These are phyloP conservation scores for Zoanthus sansibaricus DNA, from an alignment of 92 coral and sea anemone species.

Conservation along the genomic window DNA sequence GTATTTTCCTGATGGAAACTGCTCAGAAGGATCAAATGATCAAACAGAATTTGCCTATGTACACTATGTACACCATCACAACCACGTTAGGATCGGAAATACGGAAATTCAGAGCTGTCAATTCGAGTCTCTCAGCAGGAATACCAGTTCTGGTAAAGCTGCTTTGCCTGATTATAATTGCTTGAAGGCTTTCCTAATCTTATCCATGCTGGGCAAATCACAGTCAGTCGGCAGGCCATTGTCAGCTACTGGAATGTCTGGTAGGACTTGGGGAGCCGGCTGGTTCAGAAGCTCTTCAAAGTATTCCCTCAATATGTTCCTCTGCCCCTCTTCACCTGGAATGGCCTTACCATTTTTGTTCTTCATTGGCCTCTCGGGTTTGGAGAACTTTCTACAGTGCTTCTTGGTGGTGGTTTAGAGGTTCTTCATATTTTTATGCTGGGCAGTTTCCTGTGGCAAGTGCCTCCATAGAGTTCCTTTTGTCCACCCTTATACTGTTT, in stretches of 20 bases:
- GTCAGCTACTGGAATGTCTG: not conserved
- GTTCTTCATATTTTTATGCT: conserved; percentile 10
- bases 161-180: conserved; percentile 4
- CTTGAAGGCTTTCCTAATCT: not conserved
- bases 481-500: not conserved
- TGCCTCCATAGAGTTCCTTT: conserved; percentile 1
- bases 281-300: not conserved
- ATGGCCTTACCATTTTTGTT: conserved; percentile 10
- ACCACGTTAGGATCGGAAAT: too few relatives aligned
- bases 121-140: too few relatives aligned
- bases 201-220: not conserved
- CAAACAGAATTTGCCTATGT: too few relatives aligned
- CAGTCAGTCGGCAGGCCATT: not conserved
- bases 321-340: conserved; percentile 14
- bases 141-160: too few relatives aligned
- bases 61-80: too few relatives aligned
- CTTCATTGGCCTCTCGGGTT: conserved; percentile 28
- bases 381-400: conserved; percentile 5
- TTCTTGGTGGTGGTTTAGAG: conserved; percentile 18
- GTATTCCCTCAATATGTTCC: conserved; percentile 12
- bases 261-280: not conserved
- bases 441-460: conserved; percentile 21
- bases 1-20: too few relatives aligned
- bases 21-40: too few relatives aligned
- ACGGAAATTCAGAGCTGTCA: too few relatives aligned